A percentile compares a stretch with the other conserved stretches of the same genome.
phyloP scores from a whole-genome alignment of 2,113 vertebrate species.

The Otis tarda region DNA sequence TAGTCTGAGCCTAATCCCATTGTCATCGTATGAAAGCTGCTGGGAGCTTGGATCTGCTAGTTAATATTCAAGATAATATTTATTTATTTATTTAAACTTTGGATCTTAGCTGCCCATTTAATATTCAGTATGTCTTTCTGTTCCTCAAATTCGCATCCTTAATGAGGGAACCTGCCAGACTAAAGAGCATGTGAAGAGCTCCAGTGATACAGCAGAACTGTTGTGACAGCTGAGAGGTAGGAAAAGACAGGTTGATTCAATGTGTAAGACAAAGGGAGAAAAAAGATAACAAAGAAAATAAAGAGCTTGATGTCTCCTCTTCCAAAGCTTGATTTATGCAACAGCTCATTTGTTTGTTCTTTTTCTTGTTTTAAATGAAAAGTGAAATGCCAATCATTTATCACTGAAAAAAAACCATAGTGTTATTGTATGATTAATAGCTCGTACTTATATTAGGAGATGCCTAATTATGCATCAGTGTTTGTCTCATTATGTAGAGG shows the following conservation, averaged over 20 bases:
- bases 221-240: conserved; percentile 27
- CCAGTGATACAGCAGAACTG: not conserved
- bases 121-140: not conserved
- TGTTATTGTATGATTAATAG: conserved; percentile 70
- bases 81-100: not conserved
- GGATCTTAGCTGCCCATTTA: not conserved
- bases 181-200: not conserved
- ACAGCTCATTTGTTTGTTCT: conserved; percentile 16
- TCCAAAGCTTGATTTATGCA: conserved; percentile 35
- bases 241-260: conserved; percentile 25
- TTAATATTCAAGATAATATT: not conserved
- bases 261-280: conserved; percentile 24
- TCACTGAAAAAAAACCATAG: conserved; percentile 9
- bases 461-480: conserved; percentile 69
- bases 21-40: not conserved
- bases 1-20: not conserved
- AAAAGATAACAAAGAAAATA: conserved; percentile 25
- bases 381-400: conserved; percentile 45
- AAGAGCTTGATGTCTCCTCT: not conserved
- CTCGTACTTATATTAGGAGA: conserved; percentile 50
- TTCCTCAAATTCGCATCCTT: not conserved
- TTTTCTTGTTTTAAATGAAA: conserved; percentile 29
- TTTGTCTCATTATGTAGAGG: conserved; percentile 64
- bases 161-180: conserved; percentile 15
- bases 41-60: not conserved